These are phyloP conservation scores for Pocillopora meandrina DNA, from an alignment of 92 coral and sea anemone genomes.

Conservation along the genomic window DNA sequence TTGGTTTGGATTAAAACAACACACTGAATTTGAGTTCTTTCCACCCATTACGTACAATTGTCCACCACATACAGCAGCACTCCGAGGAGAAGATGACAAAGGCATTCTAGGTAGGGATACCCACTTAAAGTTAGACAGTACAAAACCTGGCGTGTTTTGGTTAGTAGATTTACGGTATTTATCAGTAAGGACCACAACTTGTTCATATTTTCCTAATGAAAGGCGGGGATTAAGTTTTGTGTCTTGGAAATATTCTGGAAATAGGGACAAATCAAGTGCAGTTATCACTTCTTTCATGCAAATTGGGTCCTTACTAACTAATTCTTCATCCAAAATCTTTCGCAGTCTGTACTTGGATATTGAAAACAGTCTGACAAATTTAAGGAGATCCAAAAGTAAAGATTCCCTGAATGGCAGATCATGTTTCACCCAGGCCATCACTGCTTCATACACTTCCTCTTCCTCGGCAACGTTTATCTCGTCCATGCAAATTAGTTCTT, in stretches of 20 bases:
- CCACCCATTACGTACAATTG: not conserved
- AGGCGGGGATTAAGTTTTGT: constrained; percentile 36
- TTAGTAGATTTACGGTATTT: not conserved
- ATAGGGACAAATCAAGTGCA: constrained; percentile 47
- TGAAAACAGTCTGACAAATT: constrained; percentile 41
- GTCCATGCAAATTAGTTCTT: constrained; percentile 65
- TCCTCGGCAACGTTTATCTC: constrained; percentile 61
- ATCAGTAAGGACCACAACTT: constrained; percentile 46
- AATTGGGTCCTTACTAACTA: constrained; percentile 36
- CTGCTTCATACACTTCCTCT: constrained; percentile 16
- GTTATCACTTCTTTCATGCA: constrained; percentile 54
- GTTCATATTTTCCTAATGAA: constrained; percentile 37
- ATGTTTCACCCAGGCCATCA: too few species aligned
- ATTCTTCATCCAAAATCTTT: constrained; percentile 56
- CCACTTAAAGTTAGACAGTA: not conserved
- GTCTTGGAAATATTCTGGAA: not conserved
- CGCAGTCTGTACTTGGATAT: constrained; percentile 54
- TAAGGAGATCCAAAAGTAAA: constrained; percentile 50
- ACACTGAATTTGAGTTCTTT: not conserved
- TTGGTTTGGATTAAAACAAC: constrained; percentile 9
- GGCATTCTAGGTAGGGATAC: not conserved
- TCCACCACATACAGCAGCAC: not conserved
- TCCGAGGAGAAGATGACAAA: too few species aligned
- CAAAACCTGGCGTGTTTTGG: constrained; percentile 31
- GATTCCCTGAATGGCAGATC: constrained; percentile 24